phyloP scores from a whole-genome alignment of 2,113 vertebrate species.

The Burhinus bistriatus region DNA sequence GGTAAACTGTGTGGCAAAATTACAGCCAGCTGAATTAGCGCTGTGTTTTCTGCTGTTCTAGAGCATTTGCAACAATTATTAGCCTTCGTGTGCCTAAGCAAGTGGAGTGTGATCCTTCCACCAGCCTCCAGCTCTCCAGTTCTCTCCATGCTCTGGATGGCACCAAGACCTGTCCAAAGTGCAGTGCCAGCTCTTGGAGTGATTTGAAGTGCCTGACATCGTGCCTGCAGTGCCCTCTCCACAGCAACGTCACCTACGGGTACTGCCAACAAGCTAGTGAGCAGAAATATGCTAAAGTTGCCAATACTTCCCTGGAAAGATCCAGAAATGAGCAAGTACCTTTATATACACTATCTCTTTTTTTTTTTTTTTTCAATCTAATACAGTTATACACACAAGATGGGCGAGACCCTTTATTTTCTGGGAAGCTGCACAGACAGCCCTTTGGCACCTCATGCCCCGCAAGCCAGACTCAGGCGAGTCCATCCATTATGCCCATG shows the following conservation, averaged over 20 bases:
- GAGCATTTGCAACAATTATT: neutral
- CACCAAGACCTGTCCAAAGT: neutral
- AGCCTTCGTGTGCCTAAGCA: neutral
- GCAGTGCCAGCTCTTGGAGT: accelerated
- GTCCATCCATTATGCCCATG: neutral
- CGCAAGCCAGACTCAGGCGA: accelerated
- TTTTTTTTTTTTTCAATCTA: neutral
- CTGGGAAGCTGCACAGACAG: neutral
- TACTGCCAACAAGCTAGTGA: neutral
- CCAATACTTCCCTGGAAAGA: neutral
- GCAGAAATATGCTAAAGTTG: neutral
- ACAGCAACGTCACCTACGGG: neutral
- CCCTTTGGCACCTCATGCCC: neutral
- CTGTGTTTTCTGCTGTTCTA: neutral
- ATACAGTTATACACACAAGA: neutral
- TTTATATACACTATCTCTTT: neutral
- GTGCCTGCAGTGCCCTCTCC: neutral
- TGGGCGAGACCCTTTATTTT: neutral
- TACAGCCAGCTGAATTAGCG: neutral
- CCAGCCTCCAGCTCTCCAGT: neutral
- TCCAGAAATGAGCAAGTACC: neutral
- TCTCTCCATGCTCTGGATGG: neutral
- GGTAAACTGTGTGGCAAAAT: neutral
- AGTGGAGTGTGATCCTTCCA: neutral
- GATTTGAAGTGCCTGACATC: neutral